Base-by-base conservation (phyloP, 2,888 invertebrate genomes). In the Latheticus oryzae region DNA sequence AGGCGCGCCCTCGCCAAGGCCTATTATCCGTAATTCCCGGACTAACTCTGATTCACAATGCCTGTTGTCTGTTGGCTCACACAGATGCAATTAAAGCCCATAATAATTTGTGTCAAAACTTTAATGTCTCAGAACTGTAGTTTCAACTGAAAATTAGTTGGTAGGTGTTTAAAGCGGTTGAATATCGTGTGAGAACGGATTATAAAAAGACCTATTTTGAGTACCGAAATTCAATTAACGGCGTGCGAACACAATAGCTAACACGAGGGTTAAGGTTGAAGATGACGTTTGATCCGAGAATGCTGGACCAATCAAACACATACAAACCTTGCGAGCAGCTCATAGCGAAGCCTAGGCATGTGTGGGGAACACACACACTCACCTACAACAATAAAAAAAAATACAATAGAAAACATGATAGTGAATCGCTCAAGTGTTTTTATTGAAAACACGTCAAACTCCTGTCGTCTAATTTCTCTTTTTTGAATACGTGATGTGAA, bases 261-360 rank as follows among this genome's bases (percentile, higher is more conserved):
- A 37, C 11, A 35, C 21, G 19, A 19, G 23, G 30, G 43, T 32
- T 21, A 53, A 32, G 54, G 47, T 23, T 11, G 43, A 42, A 23
- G 15, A 12, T 16, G 19, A 38, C 13, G 38, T 9, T 17, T 35
- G 35, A 42, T 56, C 42, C 16, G 12, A 11, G 28, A 1, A 5
- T 43, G 53, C 42, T 43, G 37, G 17, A 12, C 19, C 9, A 23
- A n/a, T 16, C 8, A 33, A 42, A 51, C 32, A 38, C 62, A 67
- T 73, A 77, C 77, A 54, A 76, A 78, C 77, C 77, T 77, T 76
- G 77, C 68, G 75, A 75, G 68, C 74, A 73, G 68, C 71, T 77
- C 76, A 76, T 76, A 69, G 72, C 73, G 69, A 71, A 71, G 71
- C 68, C 71, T 65, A 71, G 65, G 72, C 76, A 76, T 76, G 75